Evolutionary conservation across 2,797 vertebrate genomes (phyloP), one percentile per base, ranked within the genome.

Genomic region (Hippopotamyrus pictus): DNA sequence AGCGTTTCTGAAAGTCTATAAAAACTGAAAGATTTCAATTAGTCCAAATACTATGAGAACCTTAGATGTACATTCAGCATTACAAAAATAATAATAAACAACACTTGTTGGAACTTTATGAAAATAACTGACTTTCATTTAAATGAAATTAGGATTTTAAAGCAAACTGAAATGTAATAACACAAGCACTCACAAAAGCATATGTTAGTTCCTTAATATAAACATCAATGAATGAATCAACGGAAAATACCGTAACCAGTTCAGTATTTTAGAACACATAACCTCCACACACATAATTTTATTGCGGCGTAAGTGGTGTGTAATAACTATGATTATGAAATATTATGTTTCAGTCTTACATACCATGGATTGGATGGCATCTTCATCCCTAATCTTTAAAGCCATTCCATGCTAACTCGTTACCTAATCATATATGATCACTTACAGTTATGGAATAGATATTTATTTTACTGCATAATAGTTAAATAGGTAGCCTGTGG

Each of bases 81-180:
- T 22, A 84, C 22, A 84, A 84, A 84, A 41, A 79, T 44, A 44
- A 37, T 37, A 44, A 79, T 41, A 79, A n/a, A 17, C 14, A 79
- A 79, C 17, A 79, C 50, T 37, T 57, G 51, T 19, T 41, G 85
- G 85, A 53, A 41, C 85, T 54, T 87, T 37, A 25, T 87, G 33
- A 37, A 33, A 87, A 87, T 29, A 33, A 12, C 4, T 54, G 51
- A 87, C 25, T 54, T 87, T 51, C 11, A 19, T 59, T 87, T 59
- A 87, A 87, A 87, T 57, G 25, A 41, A 29, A 87, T 37, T 37
- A 87, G 85, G 29, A 87, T 14, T 84, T 48, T 84, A 57, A 59
- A 41, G 17, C 12, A 37, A 57, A 87, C 9, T 33, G 7, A 86
- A 33, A 54, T 57, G 22, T 7, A 59, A 59, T 54, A 19, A 57